phyloP scores from a whole-genome alignment of 2,797 vertebrate genomes.

The Vireo griseus region DNA sequence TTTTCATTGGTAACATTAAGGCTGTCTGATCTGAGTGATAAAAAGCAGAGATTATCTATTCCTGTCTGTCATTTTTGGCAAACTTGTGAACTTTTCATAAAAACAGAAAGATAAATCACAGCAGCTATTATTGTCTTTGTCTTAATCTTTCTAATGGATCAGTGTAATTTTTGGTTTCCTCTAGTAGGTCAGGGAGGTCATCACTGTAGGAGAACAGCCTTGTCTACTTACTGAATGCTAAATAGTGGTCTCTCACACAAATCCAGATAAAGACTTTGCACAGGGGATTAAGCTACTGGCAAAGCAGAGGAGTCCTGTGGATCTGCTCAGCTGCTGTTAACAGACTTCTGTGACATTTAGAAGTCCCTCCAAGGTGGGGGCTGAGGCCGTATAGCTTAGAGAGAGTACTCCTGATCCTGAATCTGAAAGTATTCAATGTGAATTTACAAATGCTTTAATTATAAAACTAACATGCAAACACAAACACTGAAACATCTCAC shows the following conservation, averaged over 20 bases:
- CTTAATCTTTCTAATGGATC: constrained; percentile 61
- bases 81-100: constrained; percentile 57
- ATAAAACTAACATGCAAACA: background rate
- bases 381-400: background rate
- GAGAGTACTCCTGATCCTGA: background rate
- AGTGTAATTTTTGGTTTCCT: constrained; percentile 36
- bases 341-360: background rate
- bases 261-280: background rate
- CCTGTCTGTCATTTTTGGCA: constrained; percentile 36
- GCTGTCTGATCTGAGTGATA: constrained; percentile 51
- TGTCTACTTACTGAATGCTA: constrained; percentile 10
- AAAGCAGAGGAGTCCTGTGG: background rate
- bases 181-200: background rate
- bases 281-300: background rate
- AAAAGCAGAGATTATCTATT: constrained; percentile 56
- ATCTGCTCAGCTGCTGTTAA: background rate
- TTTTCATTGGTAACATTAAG: constrained; percentile 36
- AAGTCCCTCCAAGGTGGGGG: background rate
- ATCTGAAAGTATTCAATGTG: background rate
- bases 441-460: background rate
- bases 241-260: background rate
- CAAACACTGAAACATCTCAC: background rate
- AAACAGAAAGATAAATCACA: constrained; percentile 51
- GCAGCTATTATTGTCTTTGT: constrained; percentile 46
- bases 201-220: background rate